A percentile compares a stretch with the other conserved stretches of the same genome.
Evolutionary conservation across 1,140 invertebrate species (phyloP).

Genomic region (Hormaphis cornu): DNA sequence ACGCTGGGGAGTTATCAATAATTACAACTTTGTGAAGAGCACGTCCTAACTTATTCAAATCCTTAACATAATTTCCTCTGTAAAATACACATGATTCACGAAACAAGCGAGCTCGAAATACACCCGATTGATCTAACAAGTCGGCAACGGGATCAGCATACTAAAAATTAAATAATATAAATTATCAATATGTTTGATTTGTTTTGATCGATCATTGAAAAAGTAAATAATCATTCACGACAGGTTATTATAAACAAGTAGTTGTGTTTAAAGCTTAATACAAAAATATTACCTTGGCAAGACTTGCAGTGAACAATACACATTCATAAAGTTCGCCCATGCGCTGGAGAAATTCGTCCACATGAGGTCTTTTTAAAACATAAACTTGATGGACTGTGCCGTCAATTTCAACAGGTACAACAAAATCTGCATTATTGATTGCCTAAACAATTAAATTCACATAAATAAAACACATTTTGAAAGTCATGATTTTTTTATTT

Average conservation of each 20-base stretch:
- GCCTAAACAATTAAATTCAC: constrained; percentile 58
- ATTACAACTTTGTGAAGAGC: constrained; percentile 95
- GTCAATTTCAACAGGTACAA: constrained; percentile 99
- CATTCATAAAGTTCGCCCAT: constrained; percentile 99
- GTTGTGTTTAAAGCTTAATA: not conserved
- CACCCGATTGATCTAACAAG: constrained; percentile 93
- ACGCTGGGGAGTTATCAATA: constrained; percentile 98
- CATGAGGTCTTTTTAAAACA: constrained; percentile 96
- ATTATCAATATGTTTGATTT: constrained; percentile 1
- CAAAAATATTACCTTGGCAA: constrained; percentile 70
- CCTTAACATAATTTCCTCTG: constrained; percentile 99
- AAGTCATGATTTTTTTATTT: not conserved
- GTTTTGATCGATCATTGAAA: not conserved
- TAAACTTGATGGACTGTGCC: constrained; percentile 98
- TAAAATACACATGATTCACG: constrained; percentile 99
- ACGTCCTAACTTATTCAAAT: constrained; percentile 92
- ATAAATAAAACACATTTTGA: not conserved
- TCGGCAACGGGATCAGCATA: constrained; percentile 99
- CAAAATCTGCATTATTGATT: constrained; percentile 99
- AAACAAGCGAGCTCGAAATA: constrained; percentile 92
- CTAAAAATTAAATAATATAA: too few relatives aligned
- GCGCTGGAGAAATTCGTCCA: constrained; percentile 95
- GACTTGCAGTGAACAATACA: constrained; percentile 96
- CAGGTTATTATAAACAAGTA: not conserved
- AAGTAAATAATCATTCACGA: too few relatives aligned